Percentiles rank a stretch among this genome's conserved stretches.
phyloP scores from a whole-genome alignment of 2,797 vertebrate species.

The Amniataba percoides region DNA sequence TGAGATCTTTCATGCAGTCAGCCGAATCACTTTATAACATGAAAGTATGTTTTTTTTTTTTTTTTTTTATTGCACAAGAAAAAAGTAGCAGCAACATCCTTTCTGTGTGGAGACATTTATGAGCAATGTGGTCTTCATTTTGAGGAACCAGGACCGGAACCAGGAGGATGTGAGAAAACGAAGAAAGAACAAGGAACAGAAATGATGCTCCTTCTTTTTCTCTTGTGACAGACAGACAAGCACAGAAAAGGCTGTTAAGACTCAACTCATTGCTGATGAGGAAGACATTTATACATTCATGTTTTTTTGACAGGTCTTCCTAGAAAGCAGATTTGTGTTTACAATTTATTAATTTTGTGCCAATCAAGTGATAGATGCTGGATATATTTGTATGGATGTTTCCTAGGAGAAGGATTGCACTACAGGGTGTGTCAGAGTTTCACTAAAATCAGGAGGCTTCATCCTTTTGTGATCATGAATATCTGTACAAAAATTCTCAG shows the following conservation, averaged over 20 bases:
- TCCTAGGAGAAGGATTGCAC: neutral
- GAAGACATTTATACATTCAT: too few species aligned
- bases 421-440: too few species aligned
- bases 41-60: too few species aligned
- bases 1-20: neutral
- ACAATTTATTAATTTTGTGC: too few species aligned
- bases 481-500: neutral
- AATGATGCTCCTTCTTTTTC: too few species aligned
- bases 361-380: too few species aligned
- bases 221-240: too few species aligned
- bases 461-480: neutral
- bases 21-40: neutral
- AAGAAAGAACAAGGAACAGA: neutral
- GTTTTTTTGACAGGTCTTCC: too few species aligned
- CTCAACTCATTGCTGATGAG: too few species aligned
- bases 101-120: neutral
- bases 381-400: neutral
- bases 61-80: neutral
- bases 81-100: neutral
- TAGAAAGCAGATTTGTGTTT: neutral
- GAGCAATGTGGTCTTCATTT: slow-evolving; percentile 8
- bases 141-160: accelerated
- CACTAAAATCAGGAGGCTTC: neutral
- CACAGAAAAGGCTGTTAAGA: too few species aligned
- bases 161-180: neutral